phyloP scores from a whole-genome alignment of 35 echinoderm and acorn worm genomes.

The Patiria miniata region DNA sequence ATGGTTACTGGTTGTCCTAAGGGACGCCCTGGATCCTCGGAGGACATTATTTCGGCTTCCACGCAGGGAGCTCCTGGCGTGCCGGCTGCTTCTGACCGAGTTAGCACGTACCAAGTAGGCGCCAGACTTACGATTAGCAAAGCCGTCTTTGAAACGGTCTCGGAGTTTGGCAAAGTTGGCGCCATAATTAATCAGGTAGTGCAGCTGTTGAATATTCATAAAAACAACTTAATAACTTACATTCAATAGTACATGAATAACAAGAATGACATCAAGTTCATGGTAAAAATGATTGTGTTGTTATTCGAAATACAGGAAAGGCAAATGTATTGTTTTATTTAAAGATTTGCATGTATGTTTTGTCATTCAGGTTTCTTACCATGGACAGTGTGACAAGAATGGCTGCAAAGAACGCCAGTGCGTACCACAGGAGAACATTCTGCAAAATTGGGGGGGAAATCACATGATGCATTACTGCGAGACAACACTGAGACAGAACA shows the following conservation, averaged over 20 bases:
- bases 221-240: background rate
- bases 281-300: background rate
- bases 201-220: conserved; percentile 43
- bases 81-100: conserved; percentile 53
- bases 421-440: conserved; percentile 63
- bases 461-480: background rate
- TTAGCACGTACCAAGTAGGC: conserved; percentile 62
- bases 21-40: background rate
- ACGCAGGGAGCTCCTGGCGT: conserved; percentile 28
- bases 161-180: conserved; percentile 93
- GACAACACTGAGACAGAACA: background rate
- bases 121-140: conserved; percentile 67
- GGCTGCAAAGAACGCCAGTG: conserved; percentile 39
- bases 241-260: background rate
- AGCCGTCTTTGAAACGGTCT: conserved; percentile 82
- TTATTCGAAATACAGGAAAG: too few species aligned
- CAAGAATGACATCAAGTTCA: background rate
- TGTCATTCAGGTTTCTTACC: conserved; percentile 22
- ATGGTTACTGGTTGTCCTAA: background rate
- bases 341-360: too few species aligned
- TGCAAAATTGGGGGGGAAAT: conserved; percentile 29
- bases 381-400: conserved; percentile 48
- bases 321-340: too few species aligned
- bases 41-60: conserved; percentile 51
- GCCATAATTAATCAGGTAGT: conserved; percentile 73